Evolutionary conservation across 1,140 invertebrate genomes (phyloP), one percentile per base, ranked within the genome.

Genomic region (Aphaenogaster rudis): DNA sequence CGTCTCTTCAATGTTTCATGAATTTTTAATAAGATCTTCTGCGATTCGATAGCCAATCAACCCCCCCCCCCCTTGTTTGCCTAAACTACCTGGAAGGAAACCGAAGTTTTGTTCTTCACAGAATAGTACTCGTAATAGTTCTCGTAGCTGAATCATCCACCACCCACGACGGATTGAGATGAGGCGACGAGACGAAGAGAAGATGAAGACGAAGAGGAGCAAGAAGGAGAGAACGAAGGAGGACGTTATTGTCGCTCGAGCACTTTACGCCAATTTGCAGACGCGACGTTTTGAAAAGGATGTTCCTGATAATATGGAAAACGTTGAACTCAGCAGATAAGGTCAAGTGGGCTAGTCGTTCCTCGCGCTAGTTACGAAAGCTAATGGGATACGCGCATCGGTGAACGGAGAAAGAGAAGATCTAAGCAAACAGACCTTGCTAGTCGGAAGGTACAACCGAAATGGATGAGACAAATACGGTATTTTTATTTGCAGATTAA

Each of bases 191-290:
- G 28, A 67, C 42, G 21, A 42, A 6, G 17, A 42, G 84, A 57
- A 78, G 82, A 57, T 59, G 45, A 89, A 59, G 39, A 76, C 45
- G 28, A 61, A 7, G 36, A 67, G 33, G 33, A 61, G 28, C 3
- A 42, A 61, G 48, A 45, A 39, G 54, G 9, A 59, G 50, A 54
- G 36, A 82, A 66, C 28, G 59, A 85, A 76, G 28, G 81, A 77
- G 74, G 52, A 84, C 59, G 89, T 84, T 81, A 79, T 50, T 80
- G 85, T 86, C 77, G 57, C 54, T 61, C 59, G 33, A 88, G 87
- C 91, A 93, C 92, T 93, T 94, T 93, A 92, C 87, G 81, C 86
- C 91, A 94, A 94, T 94, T 93, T 91, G 90, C 80, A 69, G 88
- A 64, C 88, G 84, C 76, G 86, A 76, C 91, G 86, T 92, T 89